Evolutionary conservation across 92 coral and sea anemone genomes (phyloP).

Genomic region (Phymanthus crucifer): DNA sequence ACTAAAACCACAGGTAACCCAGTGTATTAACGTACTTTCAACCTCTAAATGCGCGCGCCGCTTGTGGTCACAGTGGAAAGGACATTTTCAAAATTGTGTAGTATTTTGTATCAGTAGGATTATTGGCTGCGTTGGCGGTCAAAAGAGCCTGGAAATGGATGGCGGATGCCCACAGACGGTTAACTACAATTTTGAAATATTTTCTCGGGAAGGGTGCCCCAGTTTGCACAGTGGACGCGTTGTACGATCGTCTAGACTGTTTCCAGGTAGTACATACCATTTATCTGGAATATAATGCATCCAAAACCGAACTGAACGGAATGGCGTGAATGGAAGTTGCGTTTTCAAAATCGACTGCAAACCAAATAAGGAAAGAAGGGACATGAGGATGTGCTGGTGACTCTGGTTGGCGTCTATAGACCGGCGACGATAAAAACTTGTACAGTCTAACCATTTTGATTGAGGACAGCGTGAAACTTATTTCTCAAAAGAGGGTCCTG

Average conservation of each 20-base stretch:
- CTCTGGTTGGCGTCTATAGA: too few species aligned
- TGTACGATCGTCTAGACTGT: not conserved
- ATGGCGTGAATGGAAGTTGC: not conserved
- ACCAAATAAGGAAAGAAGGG: not conserved
- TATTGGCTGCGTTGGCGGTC: too few species aligned
- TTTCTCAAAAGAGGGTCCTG: too few species aligned
- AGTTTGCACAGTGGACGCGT: not conserved
- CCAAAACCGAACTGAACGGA: not conserved
- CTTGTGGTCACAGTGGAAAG: too few species aligned
- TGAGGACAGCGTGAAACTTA: too few species aligned
- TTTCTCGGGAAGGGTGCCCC: not conserved
- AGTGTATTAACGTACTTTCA: not conserved
- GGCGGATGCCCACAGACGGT: too few species aligned
- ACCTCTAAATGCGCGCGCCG: too few species aligned
- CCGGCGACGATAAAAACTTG: too few species aligned
- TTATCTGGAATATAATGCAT: not conserved
- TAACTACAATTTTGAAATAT: not conserved
- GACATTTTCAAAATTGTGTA: too few species aligned
- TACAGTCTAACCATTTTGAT: too few species aligned
- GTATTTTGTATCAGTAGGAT: too few species aligned
- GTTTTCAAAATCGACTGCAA: not conserved
- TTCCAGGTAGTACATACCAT: not conserved
- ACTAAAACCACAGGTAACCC: constrained; percentile 5
- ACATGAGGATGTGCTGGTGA: not conserved
- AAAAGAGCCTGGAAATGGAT: too few species aligned